Percentiles rank a stretch among this genome's conserved stretches.
These are phyloP conservation scores for Strigamia maritima DNA, from an alignment of 2,888 invertebrate genomes.

Conservation along the genomic window DNA sequence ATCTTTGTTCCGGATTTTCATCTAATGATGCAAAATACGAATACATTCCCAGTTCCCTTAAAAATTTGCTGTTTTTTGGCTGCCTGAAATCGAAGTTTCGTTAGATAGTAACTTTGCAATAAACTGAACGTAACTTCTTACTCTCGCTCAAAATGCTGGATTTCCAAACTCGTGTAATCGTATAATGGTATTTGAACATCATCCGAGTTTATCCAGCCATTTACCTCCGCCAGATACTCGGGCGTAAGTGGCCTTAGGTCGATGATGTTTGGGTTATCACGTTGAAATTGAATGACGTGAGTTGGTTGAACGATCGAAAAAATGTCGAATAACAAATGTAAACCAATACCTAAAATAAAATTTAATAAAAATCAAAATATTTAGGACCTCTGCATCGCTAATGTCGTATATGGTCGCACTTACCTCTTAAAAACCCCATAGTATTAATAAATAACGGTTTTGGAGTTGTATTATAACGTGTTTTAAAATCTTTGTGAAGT, in stretches of 20 bases:
- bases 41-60: background rate
- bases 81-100: too few species aligned
- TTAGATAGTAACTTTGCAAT: too few species aligned
- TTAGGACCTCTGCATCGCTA: background rate
- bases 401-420: background rate
- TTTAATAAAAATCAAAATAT: background rate
- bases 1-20: background rate
- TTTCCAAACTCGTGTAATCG: too few species aligned
- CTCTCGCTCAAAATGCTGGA: too few species aligned
- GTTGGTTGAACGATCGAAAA: background rate
- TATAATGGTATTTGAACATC: too few species aligned
- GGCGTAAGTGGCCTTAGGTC: background rate
- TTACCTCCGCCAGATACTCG: background rate
- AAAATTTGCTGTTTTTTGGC: too few species aligned
- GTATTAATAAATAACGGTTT: slow-evolving; percentile 4
- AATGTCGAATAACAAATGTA: background rate
- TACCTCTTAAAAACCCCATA: slow-evolving; percentile 7
- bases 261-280: background rate
- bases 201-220: background rate
- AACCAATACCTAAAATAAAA: background rate
- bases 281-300: background rate
- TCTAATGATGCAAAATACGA: background rate
- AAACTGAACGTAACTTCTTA: too few species aligned
- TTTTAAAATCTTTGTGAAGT: background rate
- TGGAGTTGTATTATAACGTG: background rate